Evolutionary conservation across 2,797 vertebrate genomes (phyloP).

Genomic region (Pseudochirops cupreus): DNA sequence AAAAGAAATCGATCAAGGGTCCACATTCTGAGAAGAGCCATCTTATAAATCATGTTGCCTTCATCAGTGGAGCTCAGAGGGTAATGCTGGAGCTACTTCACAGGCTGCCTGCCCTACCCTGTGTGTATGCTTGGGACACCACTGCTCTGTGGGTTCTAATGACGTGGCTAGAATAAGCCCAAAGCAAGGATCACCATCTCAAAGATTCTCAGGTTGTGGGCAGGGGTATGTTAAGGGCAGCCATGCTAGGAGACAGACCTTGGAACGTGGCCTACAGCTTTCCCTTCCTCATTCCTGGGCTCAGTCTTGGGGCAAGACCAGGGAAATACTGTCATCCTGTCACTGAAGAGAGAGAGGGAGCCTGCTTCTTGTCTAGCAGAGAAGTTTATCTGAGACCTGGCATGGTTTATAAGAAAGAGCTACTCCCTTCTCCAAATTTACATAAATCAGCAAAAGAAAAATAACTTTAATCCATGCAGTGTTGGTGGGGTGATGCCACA

Average conservation of each 20-base stretch:
- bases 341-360: conserved; percentile 8
- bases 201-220: background rate
- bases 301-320: conserved; percentile 20
- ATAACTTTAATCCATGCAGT: conserved; percentile 26
- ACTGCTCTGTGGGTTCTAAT: background rate
- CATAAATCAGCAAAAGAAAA: conserved; percentile 54
- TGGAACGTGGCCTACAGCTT: background rate
- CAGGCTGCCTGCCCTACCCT: background rate
- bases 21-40: background rate
- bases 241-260: background rate
- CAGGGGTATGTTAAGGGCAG: background rate
- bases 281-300: background rate
- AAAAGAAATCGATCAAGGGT: background rate
- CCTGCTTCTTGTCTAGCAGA: conserved; percentile 17
- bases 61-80: conserved; percentile 5
- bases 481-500: conserved; percentile 19
- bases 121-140: background rate
- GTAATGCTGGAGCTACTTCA: background rate
- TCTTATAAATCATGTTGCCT: conserved; percentile 14
- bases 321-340: background rate
- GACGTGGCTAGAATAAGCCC: background rate
- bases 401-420: conserved; percentile 23
- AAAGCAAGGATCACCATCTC: background rate
- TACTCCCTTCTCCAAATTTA: background rate
- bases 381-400: conserved; percentile 18